phyloP scores from a whole-genome alignment of 2,797 vertebrate species.

The Melanotaenia boesemani region DNA sequence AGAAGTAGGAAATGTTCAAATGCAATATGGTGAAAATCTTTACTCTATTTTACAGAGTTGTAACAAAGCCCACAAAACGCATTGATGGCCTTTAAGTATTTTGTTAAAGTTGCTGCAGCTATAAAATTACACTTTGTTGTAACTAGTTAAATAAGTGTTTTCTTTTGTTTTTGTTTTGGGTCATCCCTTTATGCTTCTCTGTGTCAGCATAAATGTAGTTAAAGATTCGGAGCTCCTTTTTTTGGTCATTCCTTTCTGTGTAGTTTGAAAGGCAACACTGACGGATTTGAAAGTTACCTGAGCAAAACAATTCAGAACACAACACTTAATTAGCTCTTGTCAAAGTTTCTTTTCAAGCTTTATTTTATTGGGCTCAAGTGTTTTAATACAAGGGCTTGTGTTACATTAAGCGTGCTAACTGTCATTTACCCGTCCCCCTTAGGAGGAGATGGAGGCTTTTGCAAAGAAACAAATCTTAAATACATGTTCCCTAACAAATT shows the following conservation, averaged over 20 bases:
- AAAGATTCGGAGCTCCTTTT: slow-evolving; percentile 13
- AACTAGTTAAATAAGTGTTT: background rate
- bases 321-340: slow-evolving; percentile 52
- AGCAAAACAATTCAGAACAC: slow-evolving; percentile 38
- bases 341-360: slow-evolving; percentile 43
- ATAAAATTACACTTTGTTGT: background rate
- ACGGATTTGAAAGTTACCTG: slow-evolving; percentile 30
- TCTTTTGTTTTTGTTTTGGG: background rate
- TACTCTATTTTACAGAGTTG: background rate
- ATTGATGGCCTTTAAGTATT: background rate
- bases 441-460: slow-evolving; percentile 27
- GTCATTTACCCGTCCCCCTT: slow-evolving; percentile 34
- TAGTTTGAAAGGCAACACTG: slow-evolving; percentile 15
- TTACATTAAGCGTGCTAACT: slow-evolving; percentile 24
- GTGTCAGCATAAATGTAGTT: background rate
- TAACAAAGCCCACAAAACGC: too few relatives aligned
- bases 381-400: slow-evolving; percentile 33
- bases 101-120: background rate
- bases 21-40: background rate
- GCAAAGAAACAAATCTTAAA: slow-evolving; percentile 31
- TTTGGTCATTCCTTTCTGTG: slow-evolving; percentile 11
- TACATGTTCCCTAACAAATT: slow-evolving; percentile 31
- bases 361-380: slow-evolving; percentile 35
- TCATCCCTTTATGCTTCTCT: background rate
- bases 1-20: background rate